phyloP scores from a whole-genome alignment of 2,113 vertebrate species.

The Mus spicilegus region DNA sequence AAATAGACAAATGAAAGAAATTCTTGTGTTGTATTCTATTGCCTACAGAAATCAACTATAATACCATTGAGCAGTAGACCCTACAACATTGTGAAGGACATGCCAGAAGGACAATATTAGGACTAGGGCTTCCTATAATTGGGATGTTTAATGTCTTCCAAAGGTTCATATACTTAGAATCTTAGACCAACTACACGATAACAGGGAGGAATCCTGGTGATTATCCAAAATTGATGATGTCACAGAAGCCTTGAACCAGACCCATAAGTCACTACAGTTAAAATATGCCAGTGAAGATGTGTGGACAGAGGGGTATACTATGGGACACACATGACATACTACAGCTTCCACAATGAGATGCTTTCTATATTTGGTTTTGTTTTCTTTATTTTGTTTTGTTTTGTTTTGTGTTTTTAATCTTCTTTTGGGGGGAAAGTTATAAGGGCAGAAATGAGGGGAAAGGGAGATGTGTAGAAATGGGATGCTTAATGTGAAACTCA shows the following conservation, averaged over 20 bases:
- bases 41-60: background rate
- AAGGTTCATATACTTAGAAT: background rate
- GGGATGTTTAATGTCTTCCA: background rate
- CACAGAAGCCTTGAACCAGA: background rate
- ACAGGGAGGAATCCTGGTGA: background rate
- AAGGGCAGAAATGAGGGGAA: background rate
- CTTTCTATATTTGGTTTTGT: background rate
- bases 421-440: background rate
- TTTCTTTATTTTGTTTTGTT: background rate
- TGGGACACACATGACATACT: background rate
- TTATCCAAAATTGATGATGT: background rate
- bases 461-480: background rate
- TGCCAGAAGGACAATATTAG: background rate
- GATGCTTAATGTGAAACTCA: background rate
- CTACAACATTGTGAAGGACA: background rate
- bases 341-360: background rate
- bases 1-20: background rate
- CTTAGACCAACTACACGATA: background rate
- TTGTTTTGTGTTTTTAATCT: background rate
- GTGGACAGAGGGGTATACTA: background rate
- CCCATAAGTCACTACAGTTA: background rate
- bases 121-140: too few relatives aligned
- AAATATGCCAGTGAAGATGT: background rate
- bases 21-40: background rate
- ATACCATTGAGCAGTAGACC: background rate